Conservation (phyloP, 2,888 invertebrate genomes). For the Callyntrura guangdongensis region DNA sequence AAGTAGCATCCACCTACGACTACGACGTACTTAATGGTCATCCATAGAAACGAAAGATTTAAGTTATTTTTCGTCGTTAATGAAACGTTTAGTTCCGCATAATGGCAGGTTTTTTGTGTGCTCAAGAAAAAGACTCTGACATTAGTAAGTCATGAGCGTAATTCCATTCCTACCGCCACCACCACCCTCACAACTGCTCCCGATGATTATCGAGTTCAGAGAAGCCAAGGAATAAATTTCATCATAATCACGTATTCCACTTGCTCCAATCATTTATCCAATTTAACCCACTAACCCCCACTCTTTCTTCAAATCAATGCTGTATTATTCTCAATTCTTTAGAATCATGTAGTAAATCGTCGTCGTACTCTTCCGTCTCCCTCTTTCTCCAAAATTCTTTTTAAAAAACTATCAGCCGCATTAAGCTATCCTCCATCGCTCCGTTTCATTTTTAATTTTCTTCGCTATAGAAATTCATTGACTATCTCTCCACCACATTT, state of each 20-base stretch:
- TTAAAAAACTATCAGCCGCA: not conserved
- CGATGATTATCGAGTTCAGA: constrained; percentile 26
- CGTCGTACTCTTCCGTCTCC: not conserved
- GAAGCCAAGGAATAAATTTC: not conserved
- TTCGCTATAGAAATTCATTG: not conserved
- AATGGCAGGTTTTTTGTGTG: not conserved
- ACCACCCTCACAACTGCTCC: not conserved
- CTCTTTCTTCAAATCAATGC: not conserved
- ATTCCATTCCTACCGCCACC: not conserved
- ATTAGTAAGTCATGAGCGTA: no score
- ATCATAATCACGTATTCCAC: not conserved
- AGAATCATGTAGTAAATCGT: no score
- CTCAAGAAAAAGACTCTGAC: not conserved
- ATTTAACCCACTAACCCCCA: not conserved
- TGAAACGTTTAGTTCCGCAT: not conserved
- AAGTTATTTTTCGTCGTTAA: not conserved
- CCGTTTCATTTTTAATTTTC: not conserved
- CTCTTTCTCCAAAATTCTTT: not conserved
- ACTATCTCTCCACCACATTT: not conserved
- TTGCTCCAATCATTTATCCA: constrained; percentile 28
- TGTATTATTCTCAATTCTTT: no score
- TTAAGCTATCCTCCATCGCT: not conserved
- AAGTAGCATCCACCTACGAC: no score
- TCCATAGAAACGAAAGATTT: no score
- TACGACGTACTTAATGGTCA: no score